Evolutionary conservation across 2,888 invertebrate species (phyloP), one percentile per base, ranked within the genome.

Genomic region (Amaurobius ferox): DNA sequence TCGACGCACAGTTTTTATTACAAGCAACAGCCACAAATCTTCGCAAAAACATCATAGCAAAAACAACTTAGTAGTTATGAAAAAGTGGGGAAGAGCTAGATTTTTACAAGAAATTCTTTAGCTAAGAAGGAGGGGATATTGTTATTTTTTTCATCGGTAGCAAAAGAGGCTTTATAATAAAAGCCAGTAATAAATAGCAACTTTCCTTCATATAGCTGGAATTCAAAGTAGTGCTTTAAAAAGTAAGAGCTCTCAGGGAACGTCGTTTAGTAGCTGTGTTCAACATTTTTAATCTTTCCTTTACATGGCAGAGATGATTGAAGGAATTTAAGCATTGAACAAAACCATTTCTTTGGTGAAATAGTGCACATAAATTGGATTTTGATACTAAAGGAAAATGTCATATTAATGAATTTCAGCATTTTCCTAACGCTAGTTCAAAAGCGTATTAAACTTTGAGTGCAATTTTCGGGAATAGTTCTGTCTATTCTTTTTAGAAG

Each of bases 181-280:
- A 79, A 73, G 72, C 66, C 79, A 73, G 79, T 79, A 73, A 79
- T 79, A 79, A 72, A 62, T 72, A 73, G 66, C 66, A 61, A 55
- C 30, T 64, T 67, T 66, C 39, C 44, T 66, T 79, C 72, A 35
- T 66, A 64, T 79, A 39, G 26, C 66, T 16, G 32, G 39, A 72
- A 66, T 32, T 72, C 19, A 28, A 67, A 26, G 19, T 28, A 62
- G 26, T 78, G 28, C 35, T 30, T 79, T 16, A 44, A 44, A 44
- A 9, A 44, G 44, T 16, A 44, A 44, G 44, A 11, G n/a, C n/a
- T n/a, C 11, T 44, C 16, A 5, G 6, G 44, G 44, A 44, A 44
- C 16, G 44, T 44, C 44, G 2, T 44, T 44, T 44, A 44, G 44
- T 44, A 2, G 44, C 44, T 2, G n/a, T 44, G 44, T 44, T 44